Conservation (phyloP, 2,888 invertebrate genomes). For the Prenolepis imparis region DNA sequence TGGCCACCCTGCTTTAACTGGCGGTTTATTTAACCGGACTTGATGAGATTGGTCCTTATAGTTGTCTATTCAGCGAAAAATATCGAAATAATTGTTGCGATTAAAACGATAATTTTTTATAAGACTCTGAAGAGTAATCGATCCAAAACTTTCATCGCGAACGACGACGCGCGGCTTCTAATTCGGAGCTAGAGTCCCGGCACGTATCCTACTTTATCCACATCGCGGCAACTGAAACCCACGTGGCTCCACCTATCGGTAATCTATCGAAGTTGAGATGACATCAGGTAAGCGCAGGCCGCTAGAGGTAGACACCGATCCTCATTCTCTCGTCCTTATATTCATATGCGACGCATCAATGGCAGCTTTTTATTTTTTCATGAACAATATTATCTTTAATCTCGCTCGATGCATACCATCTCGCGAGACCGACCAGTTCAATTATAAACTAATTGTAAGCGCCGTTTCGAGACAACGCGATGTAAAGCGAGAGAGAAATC, state of each 20-base stretch:
- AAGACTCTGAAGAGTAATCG: neutral
- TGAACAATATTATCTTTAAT: constrained; percentile 73
- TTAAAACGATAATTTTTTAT: neutral
- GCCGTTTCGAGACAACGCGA: neutral
- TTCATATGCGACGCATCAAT: constrained; percentile 37
- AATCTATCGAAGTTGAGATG: constrained; percentile 38
- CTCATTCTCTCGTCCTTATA: neutral
- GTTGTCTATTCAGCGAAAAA: neutral
- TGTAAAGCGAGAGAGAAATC: neutral
- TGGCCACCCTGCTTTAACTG: too few relatives aligned
- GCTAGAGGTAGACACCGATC: constrained; percentile 72
- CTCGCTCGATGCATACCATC: constrained; percentile 67
- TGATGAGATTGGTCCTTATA: too few relatives aligned
- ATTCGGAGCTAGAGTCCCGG: neutral
- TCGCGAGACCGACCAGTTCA: neutral
- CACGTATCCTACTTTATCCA: constrained; percentile 69
- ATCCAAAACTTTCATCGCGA: neutral
- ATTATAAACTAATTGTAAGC: constrained; percentile 17
- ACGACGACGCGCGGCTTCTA: neutral
- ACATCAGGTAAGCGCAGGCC: constrained; percentile 43
- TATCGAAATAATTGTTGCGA: neutral
- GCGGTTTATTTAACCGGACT: too few relatives aligned
- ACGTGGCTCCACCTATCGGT: constrained; percentile 61
- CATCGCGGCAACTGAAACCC: constrained; percentile 8
- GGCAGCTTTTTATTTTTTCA: constrained; percentile 65